Base-by-base conservation (phyloP, 1,140 invertebrate genomes). In the Grapholita molesta region DNA sequence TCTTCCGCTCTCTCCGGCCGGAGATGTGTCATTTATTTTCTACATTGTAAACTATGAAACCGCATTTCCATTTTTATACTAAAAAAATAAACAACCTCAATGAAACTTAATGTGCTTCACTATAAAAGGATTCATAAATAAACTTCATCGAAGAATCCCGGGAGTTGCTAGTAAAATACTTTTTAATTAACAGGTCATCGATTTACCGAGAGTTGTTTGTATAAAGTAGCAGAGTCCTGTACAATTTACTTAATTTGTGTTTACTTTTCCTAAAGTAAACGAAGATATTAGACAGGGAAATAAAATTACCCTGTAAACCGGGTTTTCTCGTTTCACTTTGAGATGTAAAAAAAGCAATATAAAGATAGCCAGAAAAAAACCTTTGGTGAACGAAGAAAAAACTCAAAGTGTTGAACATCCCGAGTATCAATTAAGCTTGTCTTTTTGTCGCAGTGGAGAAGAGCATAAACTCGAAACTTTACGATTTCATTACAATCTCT, bases 21-120 rank as follows among this genome's bases (percentile, higher is more conserved):
- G 53, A 57, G 53, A 57, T 57, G 53, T 57, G 53, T 25, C 53
- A 57, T 57, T 57, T 57, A 57, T 57, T 57, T 57, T 57, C 24
- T 57, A 57, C 24, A 57, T 25, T 57, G 53, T 57, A 57, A 57
- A 15, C 53, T 24, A n/a, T 57, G 28, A 53, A 57, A 57, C 24
- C 24, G 24, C 28, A 18, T 23, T 53, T 53, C 24, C 18, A 18
- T 23, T 53, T 53, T 24, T 0, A 57, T 3, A 11, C 12, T 12
- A n/a, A n/a, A 57, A 57, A 25, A 28, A 73, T 70, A 79, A 83
- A 84, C 74, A 83, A 81, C 7, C 53, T 25, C 53, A 57, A 57
- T 57, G 23, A 12, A 42, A 7, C n/a, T 15, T 15, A 7, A n/a
- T n/a, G n/a, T n/a, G n/a, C n/a, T 15, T 42, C 38, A 42, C 12